phyloP scores from a whole-genome alignment of 2,888 invertebrate genomes.

The Dynastes tityus region DNA sequence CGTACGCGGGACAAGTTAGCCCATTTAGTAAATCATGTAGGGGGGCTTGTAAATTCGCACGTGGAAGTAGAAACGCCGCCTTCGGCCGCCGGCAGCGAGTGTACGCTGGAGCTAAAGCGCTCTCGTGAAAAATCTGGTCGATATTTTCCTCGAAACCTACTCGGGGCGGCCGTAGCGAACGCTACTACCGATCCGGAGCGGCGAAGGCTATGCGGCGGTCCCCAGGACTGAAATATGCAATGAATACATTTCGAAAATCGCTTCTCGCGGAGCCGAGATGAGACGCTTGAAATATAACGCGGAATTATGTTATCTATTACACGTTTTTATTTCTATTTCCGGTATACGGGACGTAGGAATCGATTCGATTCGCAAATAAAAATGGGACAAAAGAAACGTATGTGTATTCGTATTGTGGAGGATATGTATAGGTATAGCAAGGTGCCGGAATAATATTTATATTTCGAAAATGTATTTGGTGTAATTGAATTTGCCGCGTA shows the following conservation, averaged over 20 bases:
- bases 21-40: slow-evolving; percentile 39
- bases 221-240: slow-evolving; percentile 37
- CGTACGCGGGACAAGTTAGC: slow-evolving; percentile 28
- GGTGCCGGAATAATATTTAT: slow-evolving; percentile 10
- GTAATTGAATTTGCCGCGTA: not conserved
- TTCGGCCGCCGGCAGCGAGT: not conserved
- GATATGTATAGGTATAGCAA: not conserved
- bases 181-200: not conserved
- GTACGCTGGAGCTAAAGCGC: not conserved
- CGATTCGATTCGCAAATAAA: slow-evolving; percentile 22
- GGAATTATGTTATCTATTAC: slow-evolving; percentile 43
- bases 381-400: slow-evolving; percentile 8
- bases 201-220: not conserved
- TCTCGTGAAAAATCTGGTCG: slow-evolving; percentile 38
- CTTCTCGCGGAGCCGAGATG: slow-evolving; percentile 25
- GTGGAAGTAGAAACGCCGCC: not conserved
- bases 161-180: not conserved
- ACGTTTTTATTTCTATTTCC: slow-evolving; percentile 14
- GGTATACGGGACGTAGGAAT: slow-evolving; percentile 1
- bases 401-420: not conserved
- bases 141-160: slow-evolving; percentile 13
- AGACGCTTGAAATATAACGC: slow-evolving; percentile 29
- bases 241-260: slow-evolving; percentile 46
- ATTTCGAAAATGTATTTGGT: not conserved
- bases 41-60: slow-evolving; percentile 26